These are phyloP conservation scores for Neopelma chrysocephalum DNA, from an alignment of 2,797 vertebrate genomes.

Conservation along the genomic window DNA sequence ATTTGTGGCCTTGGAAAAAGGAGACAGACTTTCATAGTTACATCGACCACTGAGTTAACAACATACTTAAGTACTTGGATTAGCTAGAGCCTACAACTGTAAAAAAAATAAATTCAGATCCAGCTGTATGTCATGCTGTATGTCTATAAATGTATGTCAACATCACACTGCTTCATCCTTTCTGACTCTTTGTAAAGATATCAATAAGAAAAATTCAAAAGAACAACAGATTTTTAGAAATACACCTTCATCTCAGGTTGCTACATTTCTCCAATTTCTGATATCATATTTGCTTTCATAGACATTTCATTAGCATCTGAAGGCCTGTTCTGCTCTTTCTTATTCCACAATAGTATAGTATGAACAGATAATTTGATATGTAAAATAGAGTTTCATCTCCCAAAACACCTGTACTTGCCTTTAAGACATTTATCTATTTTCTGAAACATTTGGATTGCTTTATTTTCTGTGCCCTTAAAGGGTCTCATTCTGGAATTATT, in stretches of 20 bases:
- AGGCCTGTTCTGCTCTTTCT: neutral
- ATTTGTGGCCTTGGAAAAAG: neutral
- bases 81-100: neutral
- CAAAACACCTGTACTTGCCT: neutral
- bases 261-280: neutral
- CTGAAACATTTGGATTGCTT: neutral
- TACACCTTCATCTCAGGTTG: neutral
- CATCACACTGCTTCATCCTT: neutral
- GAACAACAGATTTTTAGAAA: neutral
- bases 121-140: neutral
- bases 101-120: neutral
- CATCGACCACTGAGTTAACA: neutral
- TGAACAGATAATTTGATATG: neutral
- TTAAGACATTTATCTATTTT: neutral
- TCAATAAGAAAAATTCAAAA: neutral
- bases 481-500: neutral
- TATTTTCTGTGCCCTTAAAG: neutral
- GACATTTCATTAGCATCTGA: neutral
- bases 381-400: neutral
- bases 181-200: neutral
- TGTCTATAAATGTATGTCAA: neutral
- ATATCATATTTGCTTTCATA: neutral
- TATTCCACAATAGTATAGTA: neutral
- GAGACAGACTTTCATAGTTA: neutral
- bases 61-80: neutral